A percentile compares a stretch with the other conserved stretches of the same genome.
Evolutionary conservation across 2,113 vertebrate genomes (phyloP).

Genomic region (Pontoporia blainvillei): DNA sequence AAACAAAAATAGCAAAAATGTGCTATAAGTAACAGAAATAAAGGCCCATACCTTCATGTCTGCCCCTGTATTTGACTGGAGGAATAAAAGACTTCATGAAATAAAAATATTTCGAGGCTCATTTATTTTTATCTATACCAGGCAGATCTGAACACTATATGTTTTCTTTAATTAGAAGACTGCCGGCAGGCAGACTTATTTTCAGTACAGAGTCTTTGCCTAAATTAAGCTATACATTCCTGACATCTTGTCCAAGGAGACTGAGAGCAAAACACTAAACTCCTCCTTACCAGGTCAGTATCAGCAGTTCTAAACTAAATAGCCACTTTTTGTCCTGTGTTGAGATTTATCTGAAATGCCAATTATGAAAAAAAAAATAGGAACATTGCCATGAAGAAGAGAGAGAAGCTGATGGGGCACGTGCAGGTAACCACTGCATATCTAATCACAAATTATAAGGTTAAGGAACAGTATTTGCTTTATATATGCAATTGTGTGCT

Average conservation of each 20-base stretch:
- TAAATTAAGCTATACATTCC: neutral
- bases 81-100: neutral
- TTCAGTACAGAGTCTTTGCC: neutral
- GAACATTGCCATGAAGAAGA: neutral
- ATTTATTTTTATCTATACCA: neutral
- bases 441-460: neutral
- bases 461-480: neutral
- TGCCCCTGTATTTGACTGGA: neutral
- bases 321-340: neutral
- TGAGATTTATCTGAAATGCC: neutral
- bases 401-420: neutral
- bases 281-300: neutral
- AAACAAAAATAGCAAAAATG: conserved; percentile 14
- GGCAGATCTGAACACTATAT: neutral
- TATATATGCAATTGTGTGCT: neutral
- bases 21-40: neutral
- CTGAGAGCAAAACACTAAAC: neutral
- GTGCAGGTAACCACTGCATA: neutral
- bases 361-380: neutral
- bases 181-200: neutral
- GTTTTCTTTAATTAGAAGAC: neutral
- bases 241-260: neutral
- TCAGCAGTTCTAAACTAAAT: neutral
- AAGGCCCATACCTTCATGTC: neutral
- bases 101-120: conserved; percentile 21